These are phyloP conservation scores for Pao palembangensis DNA, from an alignment of 2,113 vertebrate genomes.

Conservation along the genomic window DNA sequence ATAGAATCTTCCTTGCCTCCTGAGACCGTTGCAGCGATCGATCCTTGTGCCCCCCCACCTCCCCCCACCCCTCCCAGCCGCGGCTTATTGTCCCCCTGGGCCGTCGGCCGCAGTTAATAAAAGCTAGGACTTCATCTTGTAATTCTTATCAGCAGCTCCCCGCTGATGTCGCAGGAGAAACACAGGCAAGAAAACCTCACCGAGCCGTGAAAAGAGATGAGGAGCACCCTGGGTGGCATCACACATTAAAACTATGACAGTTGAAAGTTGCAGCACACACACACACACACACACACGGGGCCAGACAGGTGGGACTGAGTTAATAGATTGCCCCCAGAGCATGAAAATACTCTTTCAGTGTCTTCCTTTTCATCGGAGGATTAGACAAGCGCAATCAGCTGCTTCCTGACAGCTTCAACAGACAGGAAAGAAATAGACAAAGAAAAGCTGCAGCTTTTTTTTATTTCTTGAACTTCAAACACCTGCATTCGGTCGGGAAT, in stretches of 20 bases:
- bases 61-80: not conserved
- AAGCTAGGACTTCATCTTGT: conserved; percentile 29
- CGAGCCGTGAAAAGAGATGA: conserved; percentile 44
- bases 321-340: conserved; percentile 54
- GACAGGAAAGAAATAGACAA: conserved; percentile 10
- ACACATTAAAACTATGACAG: conserved; percentile 37
- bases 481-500: conserved; percentile 11
- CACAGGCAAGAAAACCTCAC: conserved; percentile 23
- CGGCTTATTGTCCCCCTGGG: conserved; percentile 2
- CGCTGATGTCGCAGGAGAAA: conserved; percentile 16
- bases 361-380: conserved; percentile 30
- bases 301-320: conserved; percentile 26
- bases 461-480: conserved; percentile 17
- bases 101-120: conserved; percentile 41
- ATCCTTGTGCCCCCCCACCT: not conserved
- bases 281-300: conserved; percentile 15
- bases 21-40: conserved; percentile 11
- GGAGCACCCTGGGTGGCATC: conserved; percentile 25
- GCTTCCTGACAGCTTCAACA: conserved; percentile 29
- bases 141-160: conserved; percentile 21
- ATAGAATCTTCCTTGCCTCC: conserved; percentile 3
- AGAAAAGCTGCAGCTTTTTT: conserved; percentile 17
- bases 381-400: conserved; percentile 33
- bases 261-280: conserved; percentile 8
- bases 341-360: conserved; percentile 28